Evolutionary conservation across 2,113 vertebrate species (phyloP).

Genomic region (Rhineura floridana): DNA sequence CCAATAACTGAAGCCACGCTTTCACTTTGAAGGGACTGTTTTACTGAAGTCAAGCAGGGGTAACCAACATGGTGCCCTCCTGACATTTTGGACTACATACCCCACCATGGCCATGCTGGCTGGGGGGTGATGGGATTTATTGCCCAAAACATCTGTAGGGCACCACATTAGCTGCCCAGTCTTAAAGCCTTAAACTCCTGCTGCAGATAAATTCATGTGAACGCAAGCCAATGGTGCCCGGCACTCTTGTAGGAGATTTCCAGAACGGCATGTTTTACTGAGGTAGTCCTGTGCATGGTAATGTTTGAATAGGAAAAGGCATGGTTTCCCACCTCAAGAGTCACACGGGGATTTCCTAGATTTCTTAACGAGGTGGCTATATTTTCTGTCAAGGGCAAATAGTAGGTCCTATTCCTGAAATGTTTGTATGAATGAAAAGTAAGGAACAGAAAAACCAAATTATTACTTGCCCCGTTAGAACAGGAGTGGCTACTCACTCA

Average conservation of each 20-base stretch:
- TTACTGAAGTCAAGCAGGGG: too few relatives aligned
- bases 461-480: not conserved
- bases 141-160: too few relatives aligned
- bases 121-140: too few relatives aligned
- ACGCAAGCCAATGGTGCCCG: not conserved
- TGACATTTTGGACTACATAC: too few relatives aligned
- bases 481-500: not conserved
- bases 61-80: too few relatives aligned
- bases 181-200: not conserved
- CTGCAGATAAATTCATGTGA: not conserved
- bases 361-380: not conserved
- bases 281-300: too few relatives aligned
- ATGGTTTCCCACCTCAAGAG: not conserved
- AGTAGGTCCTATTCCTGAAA: too few relatives aligned
- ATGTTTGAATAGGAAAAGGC: not conserved
- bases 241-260: not conserved
- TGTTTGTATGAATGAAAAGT: accelerated
- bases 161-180: too few relatives aligned
- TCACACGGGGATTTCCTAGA: too few relatives aligned
- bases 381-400: too few relatives aligned
- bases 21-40: too few relatives aligned
- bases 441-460: not conserved
- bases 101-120: too few relatives aligned
- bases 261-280: not conserved
- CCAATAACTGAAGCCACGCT: not conserved